Evolutionary conservation across 2,113 vertebrate genomes (phyloP), one percentile per base, ranked within the genome.

Genomic region (Toxostoma redivivum): DNA sequence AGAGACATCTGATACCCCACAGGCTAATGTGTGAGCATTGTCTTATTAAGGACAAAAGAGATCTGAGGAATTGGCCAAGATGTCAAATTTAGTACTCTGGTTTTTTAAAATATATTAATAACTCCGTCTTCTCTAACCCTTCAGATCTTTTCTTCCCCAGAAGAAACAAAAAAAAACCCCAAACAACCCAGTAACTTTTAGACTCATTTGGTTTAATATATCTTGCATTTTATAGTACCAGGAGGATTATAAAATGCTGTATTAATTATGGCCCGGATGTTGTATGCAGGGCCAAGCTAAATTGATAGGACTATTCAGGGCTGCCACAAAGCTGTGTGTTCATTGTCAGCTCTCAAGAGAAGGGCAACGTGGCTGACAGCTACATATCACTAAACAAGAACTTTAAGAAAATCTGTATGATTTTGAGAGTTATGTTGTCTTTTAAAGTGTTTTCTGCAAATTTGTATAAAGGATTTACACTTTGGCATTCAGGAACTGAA

Each of bases 191-290:
- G 31, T 72, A 66, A 73, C 38, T 58, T 90, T 82, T 77, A 70
- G 45, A 58, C 28, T 88, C 7, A 28, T 56, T 88, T 25, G 22
- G 5, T 90, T 95, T 86, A 90, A 77, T 85, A 66, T 62, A 80
- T 31, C 40, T 93, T 83, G 38, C 23, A 54, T 94, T 90, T 95
- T 91, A 77, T 66, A 86, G 60, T 51, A 80, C 33, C 90, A 94
- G 85, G 85, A 90, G 66, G 87, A 81, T 86, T 84, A 91, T 80
- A 66, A 96, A 97, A 69, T 70, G 42, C 54, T 90, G 35, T 44
- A 90, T 91, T 94, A 96, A 93, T 95, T 94, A 82, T 42, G 38
- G 81, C 50, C 92, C 94, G 94, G 91, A 94, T 95, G 93, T 87
- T 92, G 38, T 16, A 58, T 19, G 33, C 22, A 6, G 30, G 54